These are phyloP conservation scores for Salvator merianae DNA, from an alignment of 2,113 vertebrate species.

Conservation along the genomic window DNA sequence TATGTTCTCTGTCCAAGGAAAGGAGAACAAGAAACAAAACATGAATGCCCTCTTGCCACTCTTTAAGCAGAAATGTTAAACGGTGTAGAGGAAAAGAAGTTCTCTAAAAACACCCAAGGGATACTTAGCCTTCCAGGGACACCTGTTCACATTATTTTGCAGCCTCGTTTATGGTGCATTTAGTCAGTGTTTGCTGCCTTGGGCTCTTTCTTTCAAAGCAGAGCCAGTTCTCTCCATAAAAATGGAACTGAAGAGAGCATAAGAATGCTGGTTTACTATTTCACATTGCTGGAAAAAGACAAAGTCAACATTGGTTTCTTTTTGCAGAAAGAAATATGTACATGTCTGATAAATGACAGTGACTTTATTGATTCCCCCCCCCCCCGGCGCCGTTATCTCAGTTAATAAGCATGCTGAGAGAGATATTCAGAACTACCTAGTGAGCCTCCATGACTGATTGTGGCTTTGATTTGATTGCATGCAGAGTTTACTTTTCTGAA, in stretches of 20 bases:
- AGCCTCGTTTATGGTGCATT: neutral
- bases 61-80: constrained; percentile 12
- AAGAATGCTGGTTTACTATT: neutral
- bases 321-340: neutral
- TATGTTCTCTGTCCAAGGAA: neutral
- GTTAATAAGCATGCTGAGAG: neutral
- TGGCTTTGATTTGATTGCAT: neutral
- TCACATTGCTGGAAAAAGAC: neutral
- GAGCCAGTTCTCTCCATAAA: neutral
- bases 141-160: constrained; percentile 10
- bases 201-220: neutral
- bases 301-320: neutral
- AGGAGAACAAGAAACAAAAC: neutral
- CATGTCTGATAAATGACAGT: neutral
- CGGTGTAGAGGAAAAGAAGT: neutral
- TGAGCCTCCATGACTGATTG: neutral
- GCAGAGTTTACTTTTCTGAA: neutral
- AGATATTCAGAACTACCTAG: neutral
- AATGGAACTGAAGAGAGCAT: neutral
- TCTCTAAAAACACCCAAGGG: neutral
- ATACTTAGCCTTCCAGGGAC: neutral
- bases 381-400: too few relatives aligned
- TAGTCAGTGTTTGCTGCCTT: neutral
- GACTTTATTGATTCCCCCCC: neutral
- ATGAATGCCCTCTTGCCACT: neutral